A percentile compares a stretch with the other conserved stretches of the same genome.
phyloP scores from a whole-genome alignment of 2,113 vertebrate genomes.

The Pygoscelis adeliae region DNA sequence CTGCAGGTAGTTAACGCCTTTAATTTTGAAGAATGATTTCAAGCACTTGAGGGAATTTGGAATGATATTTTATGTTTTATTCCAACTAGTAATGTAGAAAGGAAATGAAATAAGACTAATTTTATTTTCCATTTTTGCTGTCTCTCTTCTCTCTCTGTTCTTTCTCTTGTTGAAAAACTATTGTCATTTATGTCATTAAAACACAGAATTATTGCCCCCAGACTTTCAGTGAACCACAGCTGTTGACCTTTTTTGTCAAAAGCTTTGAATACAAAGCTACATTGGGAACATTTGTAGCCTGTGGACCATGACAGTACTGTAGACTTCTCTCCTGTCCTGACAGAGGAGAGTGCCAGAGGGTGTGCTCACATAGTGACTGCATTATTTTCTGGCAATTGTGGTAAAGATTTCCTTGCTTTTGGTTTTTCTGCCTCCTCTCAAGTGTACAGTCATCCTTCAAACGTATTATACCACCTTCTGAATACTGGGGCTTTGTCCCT shows the following conservation, averaged over 20 bases:
- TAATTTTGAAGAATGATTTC: constrained; percentile 40
- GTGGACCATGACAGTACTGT: constrained; percentile 52
- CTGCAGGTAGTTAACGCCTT: constrained; percentile 62
- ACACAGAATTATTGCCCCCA: constrained; percentile 47
- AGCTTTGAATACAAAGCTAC: constrained; percentile 37
- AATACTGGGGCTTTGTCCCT: constrained; percentile 43
- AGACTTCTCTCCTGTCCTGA: constrained; percentile 27
- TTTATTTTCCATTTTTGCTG: constrained; percentile 62
- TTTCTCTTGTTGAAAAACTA: constrained; percentile 64
- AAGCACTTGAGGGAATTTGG: constrained; percentile 36
- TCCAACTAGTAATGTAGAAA: constrained; percentile 53
- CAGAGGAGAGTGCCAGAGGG: constrained; percentile 34
- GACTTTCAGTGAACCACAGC: constrained; percentile 60
- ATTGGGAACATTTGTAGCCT: constrained; percentile 65
- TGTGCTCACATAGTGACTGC: constrained; percentile 32
- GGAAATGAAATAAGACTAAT: constrained; percentile 72
- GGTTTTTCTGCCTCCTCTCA: constrained; percentile 64
- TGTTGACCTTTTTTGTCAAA: constrained; percentile 61
- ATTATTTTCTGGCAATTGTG: constrained; percentile 62
- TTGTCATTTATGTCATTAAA: constrained; percentile 67
- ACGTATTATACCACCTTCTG: constrained; percentile 62
- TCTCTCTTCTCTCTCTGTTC: constrained; percentile 28
- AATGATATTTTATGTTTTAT: constrained; percentile 7
- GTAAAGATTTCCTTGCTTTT: constrained; percentile 41
- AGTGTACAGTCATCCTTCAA: constrained; percentile 48